A percentile compares a stretch with the other conserved stretches of the same genome.
Evolutionary conservation across 2,113 vertebrate genomes (phyloP).

Genomic region (Pangasianodon hypophthalmus): DNA sequence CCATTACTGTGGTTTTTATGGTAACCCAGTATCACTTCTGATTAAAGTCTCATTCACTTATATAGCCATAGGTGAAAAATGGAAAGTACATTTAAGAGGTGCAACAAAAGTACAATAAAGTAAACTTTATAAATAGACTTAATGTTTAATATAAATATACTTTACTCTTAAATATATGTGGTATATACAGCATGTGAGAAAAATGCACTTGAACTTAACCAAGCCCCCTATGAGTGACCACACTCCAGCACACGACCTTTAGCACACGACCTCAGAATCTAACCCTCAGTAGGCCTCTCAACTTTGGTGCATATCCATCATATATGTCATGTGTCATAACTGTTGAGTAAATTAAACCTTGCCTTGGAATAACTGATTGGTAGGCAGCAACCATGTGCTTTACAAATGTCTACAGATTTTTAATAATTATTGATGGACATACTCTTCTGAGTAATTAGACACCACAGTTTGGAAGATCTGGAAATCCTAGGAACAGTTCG

Average conservation of each 20-base stretch:
- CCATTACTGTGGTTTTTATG: neutral
- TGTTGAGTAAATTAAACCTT: too few relatives aligned
- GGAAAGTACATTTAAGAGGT: too few relatives aligned
- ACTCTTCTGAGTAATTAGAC: too few relatives aligned
- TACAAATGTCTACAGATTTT: neutral
- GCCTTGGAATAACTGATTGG: too few relatives aligned
- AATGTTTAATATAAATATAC: neutral
- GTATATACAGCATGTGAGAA: neutral
- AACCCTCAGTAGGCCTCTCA: too few relatives aligned
- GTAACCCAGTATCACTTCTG: neutral
- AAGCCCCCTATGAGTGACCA: neutral
- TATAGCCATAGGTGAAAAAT: neutral
- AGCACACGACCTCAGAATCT: too few relatives aligned
- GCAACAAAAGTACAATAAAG: neutral
- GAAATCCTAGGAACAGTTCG: too few relatives aligned
- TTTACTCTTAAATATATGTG: neutral
- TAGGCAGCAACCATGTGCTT: neutral
- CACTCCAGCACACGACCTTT: too few relatives aligned
- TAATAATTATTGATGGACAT: too few relatives aligned
- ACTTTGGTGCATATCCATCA: too few relatives aligned
- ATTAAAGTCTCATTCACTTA: neutral
- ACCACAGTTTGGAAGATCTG: neutral
- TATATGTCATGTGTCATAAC: too few relatives aligned
- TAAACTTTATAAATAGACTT: neutral
- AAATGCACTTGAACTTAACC: neutral